Conservation (phyloP, 2,113 vertebrate species). For the Urocynchramus pylzowi region DNA sequence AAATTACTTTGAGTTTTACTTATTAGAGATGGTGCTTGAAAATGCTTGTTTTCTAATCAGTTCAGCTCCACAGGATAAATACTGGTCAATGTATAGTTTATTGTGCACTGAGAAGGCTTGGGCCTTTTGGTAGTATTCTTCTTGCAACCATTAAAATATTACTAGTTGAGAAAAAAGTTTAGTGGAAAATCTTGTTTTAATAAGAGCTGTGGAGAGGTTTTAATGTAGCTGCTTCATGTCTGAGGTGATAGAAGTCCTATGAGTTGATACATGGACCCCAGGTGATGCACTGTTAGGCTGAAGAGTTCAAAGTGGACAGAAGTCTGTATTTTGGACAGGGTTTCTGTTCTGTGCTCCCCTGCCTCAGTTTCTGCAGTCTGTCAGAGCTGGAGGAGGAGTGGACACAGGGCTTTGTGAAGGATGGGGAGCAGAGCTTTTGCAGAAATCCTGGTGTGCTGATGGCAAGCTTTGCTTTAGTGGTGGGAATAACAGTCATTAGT, state of each 20-base stretch:
- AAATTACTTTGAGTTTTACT: not conserved
- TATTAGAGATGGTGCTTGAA: not conserved
- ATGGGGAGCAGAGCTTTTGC: not conserved
- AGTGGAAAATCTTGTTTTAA: not conserved
- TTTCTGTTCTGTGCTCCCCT: not conserved
- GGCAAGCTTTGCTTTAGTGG: not conserved
- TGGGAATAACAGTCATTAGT: not conserved
- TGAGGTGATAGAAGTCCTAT: not conserved
- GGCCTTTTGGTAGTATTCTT: not conserved
- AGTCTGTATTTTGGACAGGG: not conserved
- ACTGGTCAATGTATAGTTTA: not conserved
- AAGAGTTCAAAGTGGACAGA: not conserved
- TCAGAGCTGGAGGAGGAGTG: not conserved
- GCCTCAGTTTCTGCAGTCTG: not conserved
- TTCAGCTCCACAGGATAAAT: rapidly evolving
- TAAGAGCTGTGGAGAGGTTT: not conserved
- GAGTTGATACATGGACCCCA: rapidly evolving
- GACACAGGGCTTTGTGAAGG: not conserved
- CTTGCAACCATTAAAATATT: not conserved
- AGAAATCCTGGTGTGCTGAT: not conserved
- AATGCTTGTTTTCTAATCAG: not conserved
- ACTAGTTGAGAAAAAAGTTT: not conserved
- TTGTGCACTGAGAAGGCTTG: not conserved
- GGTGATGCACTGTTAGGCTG: not conserved
- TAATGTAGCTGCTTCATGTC: not conserved